phyloP scores from a whole-genome alignment of 1,140 invertebrate genomes.

The Bicyclus anynana region DNA sequence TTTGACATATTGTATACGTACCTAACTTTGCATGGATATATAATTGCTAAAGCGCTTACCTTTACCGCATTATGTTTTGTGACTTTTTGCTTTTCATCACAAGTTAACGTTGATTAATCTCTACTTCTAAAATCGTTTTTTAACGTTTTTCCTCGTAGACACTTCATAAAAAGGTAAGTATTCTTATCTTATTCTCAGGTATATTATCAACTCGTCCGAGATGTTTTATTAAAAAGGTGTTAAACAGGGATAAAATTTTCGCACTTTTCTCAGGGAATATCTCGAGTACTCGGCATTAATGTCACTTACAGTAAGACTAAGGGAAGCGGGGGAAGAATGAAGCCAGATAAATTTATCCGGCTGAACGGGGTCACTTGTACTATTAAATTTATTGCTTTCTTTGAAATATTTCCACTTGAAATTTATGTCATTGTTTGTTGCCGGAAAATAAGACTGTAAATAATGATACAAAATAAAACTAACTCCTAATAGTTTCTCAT shows the following conservation, averaged over 20 bases:
- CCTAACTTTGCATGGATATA: background rate
- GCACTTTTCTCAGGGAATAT: background rate
- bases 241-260: background rate
- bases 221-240: background rate
- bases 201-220: background rate
- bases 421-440: background rate
- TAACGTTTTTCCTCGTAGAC: too few species aligned
- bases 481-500: too few species aligned
- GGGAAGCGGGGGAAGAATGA: conserved; percentile 2
- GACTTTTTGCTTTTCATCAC: background rate
- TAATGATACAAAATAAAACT: conserved; percentile 8
- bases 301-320: conserved; percentile 5
- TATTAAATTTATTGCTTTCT: conserved; percentile 16
- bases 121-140: too few species aligned
- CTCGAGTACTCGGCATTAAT: background rate
- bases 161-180: too few species aligned
- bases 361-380: conserved; percentile 5
- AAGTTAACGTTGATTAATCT: too few species aligned
- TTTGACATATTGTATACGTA: background rate
- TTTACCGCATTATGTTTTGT: too few species aligned
- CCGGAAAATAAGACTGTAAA: background rate
- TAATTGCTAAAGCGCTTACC: background rate
- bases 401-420: background rate
- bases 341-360: conserved; percentile 16
- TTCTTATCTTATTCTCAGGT: background rate